These are phyloP conservation scores for Catalaphyllia jardinei DNA, from an alignment of 64 coral and sea anemone species.

Conservation along the genomic window DNA sequence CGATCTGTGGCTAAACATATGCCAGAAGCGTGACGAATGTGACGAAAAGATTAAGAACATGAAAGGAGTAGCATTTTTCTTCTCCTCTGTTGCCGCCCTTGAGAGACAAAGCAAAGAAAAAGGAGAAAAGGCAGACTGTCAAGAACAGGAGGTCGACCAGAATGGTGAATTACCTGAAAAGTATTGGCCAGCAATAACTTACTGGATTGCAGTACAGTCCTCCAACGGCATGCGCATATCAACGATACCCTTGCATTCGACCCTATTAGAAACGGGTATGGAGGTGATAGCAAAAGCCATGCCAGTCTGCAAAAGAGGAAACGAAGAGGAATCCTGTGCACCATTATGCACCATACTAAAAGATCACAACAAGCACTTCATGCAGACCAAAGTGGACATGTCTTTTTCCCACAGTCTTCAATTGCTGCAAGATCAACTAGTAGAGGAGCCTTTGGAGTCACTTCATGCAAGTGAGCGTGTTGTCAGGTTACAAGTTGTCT, in stretches of 20 bases:
- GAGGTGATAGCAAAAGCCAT: not conserved
- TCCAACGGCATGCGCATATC: slow-evolving; percentile 1
- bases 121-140: not conserved
- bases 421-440: not conserved
- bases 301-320: not conserved
- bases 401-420: not conserved
- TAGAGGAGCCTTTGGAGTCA: not conserved
- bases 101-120: not conserved
- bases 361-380: slow-evolving; percentile 1
- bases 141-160: not conserved
- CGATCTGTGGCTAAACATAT: slow-evolving; percentile 6
- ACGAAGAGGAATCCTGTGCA: not conserved
- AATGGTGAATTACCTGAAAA: not conserved
- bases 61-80: slow-evolving; percentile 21
- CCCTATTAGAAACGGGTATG: not conserved
- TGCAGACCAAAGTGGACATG: slow-evolving; percentile 15
- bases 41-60: not conserved
- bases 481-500: not conserved
- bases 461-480: not conserved
- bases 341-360: slow-evolving; percentile 5
- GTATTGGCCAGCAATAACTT: slow-evolving; percentile 26
- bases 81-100: not conserved
- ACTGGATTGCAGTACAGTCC: slow-evolving; percentile 44
- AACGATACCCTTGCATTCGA: not conserved
- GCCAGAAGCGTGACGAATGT: slow-evolving; percentile 5